Conservation (phyloP, 1,140 invertebrate species). For the Ruditapes philippinarum region DNA sequence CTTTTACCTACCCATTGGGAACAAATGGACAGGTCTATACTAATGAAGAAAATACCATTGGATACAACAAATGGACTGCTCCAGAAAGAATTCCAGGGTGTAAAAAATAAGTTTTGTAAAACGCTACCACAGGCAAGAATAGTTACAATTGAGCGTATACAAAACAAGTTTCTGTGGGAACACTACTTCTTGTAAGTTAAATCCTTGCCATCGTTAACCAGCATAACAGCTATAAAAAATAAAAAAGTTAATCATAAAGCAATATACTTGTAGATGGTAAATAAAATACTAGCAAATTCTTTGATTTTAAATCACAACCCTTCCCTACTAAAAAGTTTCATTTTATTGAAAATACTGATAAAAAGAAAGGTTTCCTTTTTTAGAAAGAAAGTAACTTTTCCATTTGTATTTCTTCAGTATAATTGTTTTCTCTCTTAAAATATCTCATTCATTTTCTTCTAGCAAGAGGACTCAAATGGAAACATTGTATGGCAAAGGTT, state of each 20-base stretch:
- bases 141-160: conserved; percentile 67
- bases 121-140: conserved; percentile 70
- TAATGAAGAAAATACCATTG: conserved; percentile 3
- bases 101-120: conserved; percentile 64
- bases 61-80: conserved; percentile 28
- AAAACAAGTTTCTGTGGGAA: conserved; percentile 72
- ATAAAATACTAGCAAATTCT: too few species aligned
- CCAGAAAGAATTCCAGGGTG: conserved; percentile 66
- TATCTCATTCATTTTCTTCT: background rate
- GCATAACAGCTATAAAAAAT: too few species aligned
- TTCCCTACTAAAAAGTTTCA: too few species aligned
- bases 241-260: too few species aligned
- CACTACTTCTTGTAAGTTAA: conserved; percentile 73
- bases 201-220: too few species aligned
- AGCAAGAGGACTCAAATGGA: conserved; percentile 50
- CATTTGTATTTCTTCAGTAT: too few species aligned
- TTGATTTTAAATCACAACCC: too few species aligned
- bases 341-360: too few species aligned
- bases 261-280: too few species aligned
- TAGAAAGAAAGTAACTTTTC: too few species aligned
- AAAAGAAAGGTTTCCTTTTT: too few species aligned
- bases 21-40: background rate
- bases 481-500: conserved; percentile 42
- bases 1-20: conserved; percentile 59
- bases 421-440: background rate